Evolutionary conservation across 53 echinoderm and acorn worm genomes (phyloP), one percentile per base, ranked within the genome.

Genomic region (Luidia sarsii): DNA sequence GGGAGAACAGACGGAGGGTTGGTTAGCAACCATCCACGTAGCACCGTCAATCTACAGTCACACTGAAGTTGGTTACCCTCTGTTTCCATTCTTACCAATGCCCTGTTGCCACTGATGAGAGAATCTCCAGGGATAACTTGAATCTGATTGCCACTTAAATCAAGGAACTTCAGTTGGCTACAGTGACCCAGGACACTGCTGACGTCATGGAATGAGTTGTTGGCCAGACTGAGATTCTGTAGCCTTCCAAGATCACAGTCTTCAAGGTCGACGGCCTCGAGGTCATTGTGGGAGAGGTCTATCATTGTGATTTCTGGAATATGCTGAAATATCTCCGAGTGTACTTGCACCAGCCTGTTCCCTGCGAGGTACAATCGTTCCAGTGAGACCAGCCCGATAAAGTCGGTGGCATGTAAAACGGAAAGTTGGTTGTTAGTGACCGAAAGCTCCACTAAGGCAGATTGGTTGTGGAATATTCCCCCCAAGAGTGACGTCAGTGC

Each of bases 1-100:
- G 46, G 46, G 46, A 46, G 46, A 46, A 15, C 46, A 46, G 46
- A 46, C 15, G 46, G 46, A 46, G 46, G 46, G 46, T 46, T 46
- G 46, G 8, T 46, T 8, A 46, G 8, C 46, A 46, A 46, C 50
- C 73, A 89, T 28, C 89, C 68, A 7, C 82, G 67, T 1, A 89
- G 46, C 8, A 54, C 37, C 33, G 27, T 15, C 50, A 86, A 32
- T 10, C 92, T 81, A 34, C 92, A 92, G 27, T 92, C 92, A 65
- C 92, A 92, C 14, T 92, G 89, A 14, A 89, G n/a, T n/a, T n/a
- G n/a, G n/a, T n/a, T n/a, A n/a, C n/a, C n/a, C n/a, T n/a, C n/a
- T n/a, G n/a, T n/a, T 18, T 66, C 53, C 19, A 92, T 25, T 54
- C 82, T 86, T 27, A 52, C 70, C 46, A 92, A 39, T 9, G 8